Percentiles rank a stretch among this genome's conserved stretches.
Evolutionary conservation across 2,888 invertebrate genomes (phyloP).

Genomic region (Anoplius nigerrimus): DNA sequence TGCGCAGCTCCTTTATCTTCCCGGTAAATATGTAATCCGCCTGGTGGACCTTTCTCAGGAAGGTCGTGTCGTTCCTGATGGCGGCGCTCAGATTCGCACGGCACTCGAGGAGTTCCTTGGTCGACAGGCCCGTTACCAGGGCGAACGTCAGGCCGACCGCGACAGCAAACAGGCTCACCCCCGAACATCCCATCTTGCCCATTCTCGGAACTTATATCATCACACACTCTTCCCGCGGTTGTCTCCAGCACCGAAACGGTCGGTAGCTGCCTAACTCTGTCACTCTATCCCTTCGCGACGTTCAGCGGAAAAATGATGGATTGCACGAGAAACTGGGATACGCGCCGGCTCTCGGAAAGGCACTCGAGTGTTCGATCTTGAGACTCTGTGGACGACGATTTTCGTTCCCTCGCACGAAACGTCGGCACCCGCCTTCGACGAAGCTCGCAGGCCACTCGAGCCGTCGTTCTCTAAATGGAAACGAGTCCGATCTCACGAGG

Average conservation of each 20-base stretch:
- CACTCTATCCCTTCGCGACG: constrained; percentile 9
- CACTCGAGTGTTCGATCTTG: background rate
- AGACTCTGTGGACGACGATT: background rate
- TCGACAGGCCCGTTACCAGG: constrained; percentile 53
- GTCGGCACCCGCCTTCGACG: no score
- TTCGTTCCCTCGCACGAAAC: background rate
- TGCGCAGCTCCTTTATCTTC: constrained; percentile 66
- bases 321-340: constrained; percentile 22
- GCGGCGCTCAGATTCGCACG: constrained; percentile 66
- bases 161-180: constrained; percentile 42
- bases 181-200: constrained; percentile 4
- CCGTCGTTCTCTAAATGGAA: constrained; percentile 63
- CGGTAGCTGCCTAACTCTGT: no score
- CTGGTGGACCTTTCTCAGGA: constrained; percentile 61
- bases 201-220: background rate
- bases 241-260: background rate
- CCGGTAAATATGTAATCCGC: constrained; percentile 72
- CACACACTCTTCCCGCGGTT: background rate
- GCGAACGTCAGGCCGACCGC: constrained; percentile 38
- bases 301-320: constrained; percentile 32
- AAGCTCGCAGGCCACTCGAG: background rate
- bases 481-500: constrained; percentile 60
- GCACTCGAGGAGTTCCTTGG: constrained; percentile 68
- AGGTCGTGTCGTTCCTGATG: constrained; percentile 67
- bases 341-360: background rate